Percentiles rank a stretch among this genome's conserved stretches.
These are phyloP conservation scores for Cheilosia vulpina DNA, from an alignment of 2,888 invertebrate species.

Conservation along the genomic window DNA sequence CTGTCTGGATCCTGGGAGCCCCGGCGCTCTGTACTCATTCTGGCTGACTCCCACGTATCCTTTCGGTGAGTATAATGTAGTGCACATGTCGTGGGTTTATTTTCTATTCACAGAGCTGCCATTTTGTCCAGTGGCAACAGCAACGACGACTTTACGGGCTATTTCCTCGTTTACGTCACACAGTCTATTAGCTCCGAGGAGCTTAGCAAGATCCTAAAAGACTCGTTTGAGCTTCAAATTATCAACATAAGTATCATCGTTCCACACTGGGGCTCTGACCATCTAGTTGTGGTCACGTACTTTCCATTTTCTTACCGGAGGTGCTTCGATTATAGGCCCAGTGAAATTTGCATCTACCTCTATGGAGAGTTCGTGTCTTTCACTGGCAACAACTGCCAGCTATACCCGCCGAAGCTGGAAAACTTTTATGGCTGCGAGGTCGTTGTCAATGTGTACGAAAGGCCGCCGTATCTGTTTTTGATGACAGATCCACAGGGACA, in stretches of 20 bases:
- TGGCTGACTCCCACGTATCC: not conserved
- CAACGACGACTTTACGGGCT: not conserved
- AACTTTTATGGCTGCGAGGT: constrained; percentile 19
- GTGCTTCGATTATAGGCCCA: constrained; percentile 1
- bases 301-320: not conserved
- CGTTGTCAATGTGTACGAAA: not conserved
- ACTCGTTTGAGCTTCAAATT: not conserved
- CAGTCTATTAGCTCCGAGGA: not conserved
- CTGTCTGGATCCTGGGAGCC: not conserved
- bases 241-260: not conserved
- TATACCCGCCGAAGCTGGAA: not conserved
- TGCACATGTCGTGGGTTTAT: not conserved
- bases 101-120: not conserved
- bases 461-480: not conserved
- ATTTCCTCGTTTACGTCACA: not conserved
- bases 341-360: not conserved
- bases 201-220: not conserved
- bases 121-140: not conserved
- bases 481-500: not conserved
- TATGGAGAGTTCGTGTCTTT: not conserved
- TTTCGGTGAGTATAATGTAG: not conserved
- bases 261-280: not conserved
- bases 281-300: constrained; percentile 2
- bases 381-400: not conserved
- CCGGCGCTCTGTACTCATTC: not conserved